Conservation (phyloP, 2,113 vertebrate genomes). For the Ploceus nigricollis region DNA sequence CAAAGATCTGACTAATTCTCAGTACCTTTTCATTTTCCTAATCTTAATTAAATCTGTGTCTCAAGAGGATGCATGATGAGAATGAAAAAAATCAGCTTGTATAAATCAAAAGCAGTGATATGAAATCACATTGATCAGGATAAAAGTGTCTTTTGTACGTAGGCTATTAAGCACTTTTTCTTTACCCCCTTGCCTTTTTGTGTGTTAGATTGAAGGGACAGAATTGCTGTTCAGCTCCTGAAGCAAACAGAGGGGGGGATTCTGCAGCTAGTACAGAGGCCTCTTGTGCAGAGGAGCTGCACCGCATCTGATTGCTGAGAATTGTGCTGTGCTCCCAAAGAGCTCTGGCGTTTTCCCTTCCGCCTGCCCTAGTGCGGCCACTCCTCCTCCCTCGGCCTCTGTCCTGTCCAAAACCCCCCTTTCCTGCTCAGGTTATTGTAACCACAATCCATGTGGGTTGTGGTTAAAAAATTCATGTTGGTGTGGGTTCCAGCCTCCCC, state of each 20-base stretch:
- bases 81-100: neutral
- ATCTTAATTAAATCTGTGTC: constrained; percentile 73
- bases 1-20: constrained; percentile 21
- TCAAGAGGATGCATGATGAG: constrained; percentile 2
- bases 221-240: neutral
- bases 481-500: neutral
- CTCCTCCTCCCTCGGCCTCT: neutral
- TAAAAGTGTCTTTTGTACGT: constrained; percentile 13
- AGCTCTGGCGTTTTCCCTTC: neutral
- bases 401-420: rapidly evolving
- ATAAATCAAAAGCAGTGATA: constrained; percentile 40
- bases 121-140: neutral
- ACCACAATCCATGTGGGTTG: rapidly evolving
- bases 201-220: neutral
- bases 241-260: neutral
- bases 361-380: rapidly evolving
- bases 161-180: neutral
- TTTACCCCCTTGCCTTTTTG: neutral
- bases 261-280: neutral
- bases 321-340: neutral
- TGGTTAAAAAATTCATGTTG: rapidly evolving
- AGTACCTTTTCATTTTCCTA: constrained; percentile 46
- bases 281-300: constrained; percentile 10
- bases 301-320: neutral
- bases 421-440: neutral